These are phyloP conservation scores for Leptopilina syphax DNA, from an alignment of 2,888 invertebrate genomes.

Conservation along the genomic window DNA sequence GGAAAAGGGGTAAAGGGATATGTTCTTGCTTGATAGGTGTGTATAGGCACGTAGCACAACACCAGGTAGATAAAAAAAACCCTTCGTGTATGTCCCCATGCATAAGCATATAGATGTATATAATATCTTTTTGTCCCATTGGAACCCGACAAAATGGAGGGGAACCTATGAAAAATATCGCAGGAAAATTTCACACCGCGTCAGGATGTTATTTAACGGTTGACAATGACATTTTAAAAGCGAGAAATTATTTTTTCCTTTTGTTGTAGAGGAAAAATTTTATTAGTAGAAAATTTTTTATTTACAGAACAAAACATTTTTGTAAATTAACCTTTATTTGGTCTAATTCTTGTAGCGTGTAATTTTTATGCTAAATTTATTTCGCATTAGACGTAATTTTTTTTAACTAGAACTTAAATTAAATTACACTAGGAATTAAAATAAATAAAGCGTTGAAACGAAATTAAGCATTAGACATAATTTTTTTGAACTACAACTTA, in stretches of 20 bases:
- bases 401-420: no score
- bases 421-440: no score
- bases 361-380: no score
- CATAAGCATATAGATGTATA: slow-evolving; percentile 18
- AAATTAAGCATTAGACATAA: no score
- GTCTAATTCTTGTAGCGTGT: no score
- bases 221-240: slow-evolving; percentile 23
- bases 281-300: no score
- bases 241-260: background rate
- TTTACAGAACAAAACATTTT: no score
- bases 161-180: slow-evolving; percentile 21
- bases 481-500: no score
- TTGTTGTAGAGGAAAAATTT: no score
- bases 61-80: slow-evolving; percentile 41
- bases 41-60: slow-evolving; percentile 45
- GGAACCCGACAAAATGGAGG: background rate
- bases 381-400: no score
- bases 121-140: slow-evolving; percentile 35
- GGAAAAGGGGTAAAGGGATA: slow-evolving; percentile 39
- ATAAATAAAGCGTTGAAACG: no score
- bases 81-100: slow-evolving; percentile 25
- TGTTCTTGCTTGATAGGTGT: slow-evolving; percentile 24
- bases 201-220: slow-evolving; percentile 35
- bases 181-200: slow-evolving; percentile 35
- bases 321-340: no score